phyloP scores from a whole-genome alignment of 2,888 invertebrate species.

The Synergus laeviventris region DNA sequence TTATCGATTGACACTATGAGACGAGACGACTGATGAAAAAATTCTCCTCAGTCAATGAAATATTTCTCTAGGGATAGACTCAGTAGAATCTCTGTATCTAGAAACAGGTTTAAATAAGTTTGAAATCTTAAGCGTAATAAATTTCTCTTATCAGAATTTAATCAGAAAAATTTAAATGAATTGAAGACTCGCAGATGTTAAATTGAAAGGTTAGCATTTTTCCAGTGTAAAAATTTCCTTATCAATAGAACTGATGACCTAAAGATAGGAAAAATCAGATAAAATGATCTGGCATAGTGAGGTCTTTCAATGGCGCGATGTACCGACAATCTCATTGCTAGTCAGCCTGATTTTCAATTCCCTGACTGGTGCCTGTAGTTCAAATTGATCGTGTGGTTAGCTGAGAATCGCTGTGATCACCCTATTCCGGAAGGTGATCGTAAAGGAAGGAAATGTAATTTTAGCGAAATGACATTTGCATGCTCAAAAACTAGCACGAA shows the following conservation, averaged over 20 bases:
- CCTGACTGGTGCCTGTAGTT: not conserved
- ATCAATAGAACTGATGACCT: slow-evolving; percentile 28
- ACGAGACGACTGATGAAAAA: not conserved
- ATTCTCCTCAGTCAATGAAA: not conserved
- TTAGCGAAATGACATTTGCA: slow-evolving; percentile 35
- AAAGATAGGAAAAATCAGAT: slow-evolving; percentile 18
- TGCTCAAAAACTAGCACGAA: slow-evolving; percentile 32
- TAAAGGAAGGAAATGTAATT: slow-evolving; percentile 40
- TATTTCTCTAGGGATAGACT: not conserved
- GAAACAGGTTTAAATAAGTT: not conserved
- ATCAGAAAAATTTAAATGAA: not conserved
- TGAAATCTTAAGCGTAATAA: not conserved
- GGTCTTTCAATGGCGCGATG: not conserved
- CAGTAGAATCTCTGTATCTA: too few relatives aligned
- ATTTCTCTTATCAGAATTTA: not conserved
- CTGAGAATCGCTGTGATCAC: slow-evolving; percentile 13
- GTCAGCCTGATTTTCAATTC: slow-evolving; percentile 16
- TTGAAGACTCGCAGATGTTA: not conserved
- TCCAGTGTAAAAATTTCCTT: slow-evolving; percentile 1
- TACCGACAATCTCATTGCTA: slow-evolving; percentile 20
- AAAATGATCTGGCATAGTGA: not conserved
- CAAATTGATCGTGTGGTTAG: slow-evolving; percentile 23
- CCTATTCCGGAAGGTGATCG: slow-evolving; percentile 24
- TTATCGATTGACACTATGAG: not conserved
- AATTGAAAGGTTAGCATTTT: slow-evolving; percentile 17